Conservation (phyloP, 2,113 vertebrate genomes). For the Lepus timidus region DNA sequence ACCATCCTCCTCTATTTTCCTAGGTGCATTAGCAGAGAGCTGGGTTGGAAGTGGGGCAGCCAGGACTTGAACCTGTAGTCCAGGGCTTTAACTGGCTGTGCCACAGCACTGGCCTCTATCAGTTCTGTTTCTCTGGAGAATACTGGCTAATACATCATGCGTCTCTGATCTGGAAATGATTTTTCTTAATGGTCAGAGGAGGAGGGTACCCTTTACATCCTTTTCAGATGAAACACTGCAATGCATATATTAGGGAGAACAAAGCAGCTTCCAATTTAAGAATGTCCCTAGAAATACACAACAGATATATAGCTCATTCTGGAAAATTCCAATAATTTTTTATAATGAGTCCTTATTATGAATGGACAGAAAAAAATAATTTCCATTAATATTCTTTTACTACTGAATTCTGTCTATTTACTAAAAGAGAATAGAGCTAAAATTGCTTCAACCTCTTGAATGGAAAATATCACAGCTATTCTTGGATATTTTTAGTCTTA, state of each 20-base stretch:
- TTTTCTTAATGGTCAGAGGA: background rate
- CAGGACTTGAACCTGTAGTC: no score
- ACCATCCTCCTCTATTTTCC: no score
- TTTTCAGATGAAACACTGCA: background rate
- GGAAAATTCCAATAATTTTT: background rate
- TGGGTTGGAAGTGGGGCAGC: no score
- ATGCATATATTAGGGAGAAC: background rate
- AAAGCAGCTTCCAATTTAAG: background rate
- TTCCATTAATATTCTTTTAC: background rate
- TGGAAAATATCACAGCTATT: slow-evolving; percentile 39
- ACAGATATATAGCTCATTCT: background rate
- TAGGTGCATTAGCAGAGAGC: no score
- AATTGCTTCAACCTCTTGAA: background rate
- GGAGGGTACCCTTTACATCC: background rate
- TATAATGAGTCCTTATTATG: background rate
- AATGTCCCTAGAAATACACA: background rate
- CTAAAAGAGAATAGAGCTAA: background rate
- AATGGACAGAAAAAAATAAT: background rate
- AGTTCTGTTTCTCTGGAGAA: background rate
- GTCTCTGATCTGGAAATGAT: background rate
- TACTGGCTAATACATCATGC: background rate
- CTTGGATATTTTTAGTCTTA: background rate
- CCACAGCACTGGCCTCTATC: no score
- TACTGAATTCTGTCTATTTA: background rate
- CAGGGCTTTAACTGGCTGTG: no score